Base-by-base conservation (phyloP, 2,888 invertebrate species). In the Eristalinus aeneus region DNA sequence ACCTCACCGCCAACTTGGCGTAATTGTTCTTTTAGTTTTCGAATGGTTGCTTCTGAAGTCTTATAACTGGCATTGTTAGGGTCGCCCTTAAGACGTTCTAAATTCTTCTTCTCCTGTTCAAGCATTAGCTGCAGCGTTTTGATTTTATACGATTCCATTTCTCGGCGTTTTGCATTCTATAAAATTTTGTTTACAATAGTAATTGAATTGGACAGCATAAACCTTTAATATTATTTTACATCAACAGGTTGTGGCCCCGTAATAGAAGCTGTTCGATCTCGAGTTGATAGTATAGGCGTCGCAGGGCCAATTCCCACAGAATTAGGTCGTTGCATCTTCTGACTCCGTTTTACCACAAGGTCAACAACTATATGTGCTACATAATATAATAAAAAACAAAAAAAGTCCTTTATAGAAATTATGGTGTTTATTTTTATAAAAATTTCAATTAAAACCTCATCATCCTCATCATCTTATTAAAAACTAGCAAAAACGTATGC, bases 51-150 rank as follows among this genome's bases (percentile, higher is more conserved):
- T 87, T 93, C 93, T 2, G 93, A 92, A 12, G 91, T 88, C 89
- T 92, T 93, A 78, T 90, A 92, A 84, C 91, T 90, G 72, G 90
- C 90, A 89, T 91, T 91, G 71, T 90, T 90, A 36, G 89, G 90
- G 27, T 92, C 91, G 71, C 90, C 95, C 85, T 96, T 94, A 83
- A 97, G 93, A 89, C 95, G 95, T 89, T 97, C 96, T 89, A 97
- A 95, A 92, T 97, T 96, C 89, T 96, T 94, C 92, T 96, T 96
- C 90, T 97, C 97, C 90, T 97, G 95, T 90, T 97, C 97, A 88
- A 98, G 93, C 98, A 98, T 98, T 90, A 97, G 94, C 89, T 96
- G 95, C 88, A 98, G 95, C 20, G 98, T 97, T 91, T 96, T 95
- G 76, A 96, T 96, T 90, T 97, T 96, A 89, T 97, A 96, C 77